Base-by-base conservation (phyloP, 2,797 vertebrate genomes). In the Protonibea diacanthus region DNA sequence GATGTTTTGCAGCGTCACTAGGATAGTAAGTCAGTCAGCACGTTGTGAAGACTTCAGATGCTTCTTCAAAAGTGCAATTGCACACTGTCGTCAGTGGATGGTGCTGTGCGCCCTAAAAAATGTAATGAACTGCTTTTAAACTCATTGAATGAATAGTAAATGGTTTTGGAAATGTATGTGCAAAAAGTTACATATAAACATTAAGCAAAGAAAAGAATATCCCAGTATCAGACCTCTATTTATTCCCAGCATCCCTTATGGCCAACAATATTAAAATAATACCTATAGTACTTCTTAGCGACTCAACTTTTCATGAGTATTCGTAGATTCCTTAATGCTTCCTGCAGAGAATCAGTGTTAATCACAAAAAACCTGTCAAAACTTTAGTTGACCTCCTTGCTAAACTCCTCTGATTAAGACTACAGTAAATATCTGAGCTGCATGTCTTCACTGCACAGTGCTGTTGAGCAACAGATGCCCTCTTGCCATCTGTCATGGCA, bases 21-120 rank as follows among this genome's bases (percentile, higher is more conserved):
- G 40, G 5, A 29, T 12, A 40, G 21, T 33, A 6, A 45, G 40
- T 66, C 29, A 9, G 27, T 25, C 25, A 3, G 3, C n/a, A n/a
- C n/a, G n/a, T 13, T 20, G 27, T 3, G 0, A 5, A 2, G 49
- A 59, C 13, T 14, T 25, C 6, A 6, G 4, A 6, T 3, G 1
- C 0, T 6, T 33, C n/a, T 20, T 23, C 0, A 42, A 10, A 78
- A 8, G 5, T 89, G 83, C 64, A 88, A 42, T 89, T 69, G 18
- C 82, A 73, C 3, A 4, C 29, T 88, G 75, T 25, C 1, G 38
- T 40, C 91, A 87, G 51, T 14, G 75, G 92, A 47, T 82, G 85
- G 89, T 25, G 87, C 87, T 76, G 6, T 76, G 2, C 20, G 7
- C 45, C 27, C 3, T 27, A 6, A 45, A 66, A 33, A 40, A 44